Base-by-base conservation (phyloP, 1,140 invertebrate genomes). In the Centruroides sculpturatus region DNA sequence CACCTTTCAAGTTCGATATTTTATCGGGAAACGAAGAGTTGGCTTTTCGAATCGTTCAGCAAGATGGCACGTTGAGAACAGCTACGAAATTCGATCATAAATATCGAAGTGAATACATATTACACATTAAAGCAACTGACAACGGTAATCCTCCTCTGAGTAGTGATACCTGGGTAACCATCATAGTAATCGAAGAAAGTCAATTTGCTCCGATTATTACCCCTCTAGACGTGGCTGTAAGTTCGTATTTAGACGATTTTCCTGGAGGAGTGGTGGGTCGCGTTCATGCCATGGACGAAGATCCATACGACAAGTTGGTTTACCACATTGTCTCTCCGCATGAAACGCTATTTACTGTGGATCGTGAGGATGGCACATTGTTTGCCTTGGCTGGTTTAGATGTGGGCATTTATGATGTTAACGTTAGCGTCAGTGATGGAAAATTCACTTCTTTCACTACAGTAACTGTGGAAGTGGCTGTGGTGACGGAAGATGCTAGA, bases 1-100 rank as follows among this genome's bases (percentile, higher is more conserved):
- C 81, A 12, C 95, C 95, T 0, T 98, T 92, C 71, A 89, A 85
- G 0, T 94, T 91, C 71, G 90, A 95, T 69, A 87, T 98, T 66
- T 62, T 72, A n/a, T 67, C 67, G 12, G 93, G 92, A 0, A 92
- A 96, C 70, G 84, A 89, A 62, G 60, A 64, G 53, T 85, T 84
- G 10, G 83, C 85, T 55, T 98, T 98, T 71, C 77, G 86, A 5
- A 74, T 98, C 5, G 89, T 92, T 66, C 85, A 86, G 67, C 85
- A 71, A 51, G 73, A 93, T 67, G 86, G 89, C 0, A 83, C 83
- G 35, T 72, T 98, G n/a, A 80, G 85, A 54, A 94, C 91, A 0
- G 88, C 91, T 2, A 83, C 84, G 0, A 84, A 84, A 69, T 87
- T 98, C 66, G 92, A 92, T 70, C 87, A 89, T 70, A 82, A 86